phyloP scores from a whole-genome alignment of 2,797 vertebrate genomes.

The Valencia hispanica region DNA sequence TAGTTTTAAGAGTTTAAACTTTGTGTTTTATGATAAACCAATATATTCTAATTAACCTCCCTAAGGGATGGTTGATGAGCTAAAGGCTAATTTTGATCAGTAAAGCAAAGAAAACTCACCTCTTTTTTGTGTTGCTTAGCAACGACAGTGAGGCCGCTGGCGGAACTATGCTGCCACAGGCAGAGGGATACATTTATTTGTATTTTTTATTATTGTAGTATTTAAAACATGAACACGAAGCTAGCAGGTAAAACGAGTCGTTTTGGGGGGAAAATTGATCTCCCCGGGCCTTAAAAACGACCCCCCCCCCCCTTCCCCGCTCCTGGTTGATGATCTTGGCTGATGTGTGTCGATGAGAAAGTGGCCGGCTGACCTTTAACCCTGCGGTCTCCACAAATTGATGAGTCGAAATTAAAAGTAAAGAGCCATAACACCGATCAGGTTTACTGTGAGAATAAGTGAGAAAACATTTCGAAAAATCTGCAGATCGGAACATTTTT shows the following conservation, averaged over 20 bases:
- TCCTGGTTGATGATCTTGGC: background rate
- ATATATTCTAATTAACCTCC: background rate
- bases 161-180: background rate
- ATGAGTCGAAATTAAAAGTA: conserved; percentile 50
- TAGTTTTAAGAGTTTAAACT: background rate
- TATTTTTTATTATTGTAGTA: no score
- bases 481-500: background rate
- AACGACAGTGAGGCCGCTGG: background rate
- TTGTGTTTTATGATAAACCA: background rate
- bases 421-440: background rate
- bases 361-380: conserved; percentile 75
- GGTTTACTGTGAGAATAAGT: conserved; percentile 1
- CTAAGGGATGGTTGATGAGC: fast-evolving
- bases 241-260: background rate
- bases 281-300: background rate
- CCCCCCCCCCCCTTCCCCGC: background rate
- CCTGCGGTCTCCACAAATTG: conserved; percentile 40
- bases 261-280: background rate
- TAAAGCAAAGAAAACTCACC: background rate
- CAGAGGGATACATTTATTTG: conserved; percentile 42
- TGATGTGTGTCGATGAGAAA: conserved; percentile 50
- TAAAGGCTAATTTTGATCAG: background rate
- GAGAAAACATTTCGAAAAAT: background rate
- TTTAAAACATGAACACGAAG: background rate
- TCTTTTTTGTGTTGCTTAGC: conserved; percentile 1